phyloP scores from a whole-genome alignment of 2,113 vertebrate species.

The Barbus barbus region DNA sequence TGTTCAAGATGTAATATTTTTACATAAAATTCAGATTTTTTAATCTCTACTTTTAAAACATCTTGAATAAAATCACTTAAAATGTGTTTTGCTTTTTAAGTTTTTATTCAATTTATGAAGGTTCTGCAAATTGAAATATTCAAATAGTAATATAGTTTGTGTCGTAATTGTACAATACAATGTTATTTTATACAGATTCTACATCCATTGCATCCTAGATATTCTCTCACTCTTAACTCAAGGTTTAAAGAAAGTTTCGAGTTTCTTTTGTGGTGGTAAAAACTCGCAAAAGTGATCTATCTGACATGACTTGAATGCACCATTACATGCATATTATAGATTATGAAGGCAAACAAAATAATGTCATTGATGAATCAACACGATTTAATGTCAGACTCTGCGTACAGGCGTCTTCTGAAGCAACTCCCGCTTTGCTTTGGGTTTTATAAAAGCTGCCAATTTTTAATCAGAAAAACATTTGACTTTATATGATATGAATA shows the following conservation, averaged over 20 bases:
- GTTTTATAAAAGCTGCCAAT: background rate
- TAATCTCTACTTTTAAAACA: background rate
- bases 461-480: background rate
- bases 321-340: too few relatives aligned
- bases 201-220: background rate
- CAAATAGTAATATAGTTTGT: too few relatives aligned
- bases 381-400: conserved; percentile 3
- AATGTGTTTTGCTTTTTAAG: background rate
- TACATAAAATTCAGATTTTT: background rate
- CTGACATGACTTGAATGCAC: too few relatives aligned
- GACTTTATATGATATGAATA: background rate
- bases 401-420: background rate
- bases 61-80: too few relatives aligned
- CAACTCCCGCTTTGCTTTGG: conserved; percentile 47
- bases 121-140: background rate
- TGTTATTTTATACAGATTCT: background rate
- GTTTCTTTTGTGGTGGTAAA: too few relatives aligned
- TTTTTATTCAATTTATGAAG: background rate
- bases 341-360: too few relatives aligned
- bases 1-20: too few relatives aligned
- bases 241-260: too few relatives aligned
- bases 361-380: background rate
- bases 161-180: background rate
- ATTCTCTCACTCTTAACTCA: background rate
- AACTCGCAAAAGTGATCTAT: too few relatives aligned